phyloP scores from a whole-genome alignment of 2,888 invertebrate genomes.

The Drosophila subquinaria region DNA sequence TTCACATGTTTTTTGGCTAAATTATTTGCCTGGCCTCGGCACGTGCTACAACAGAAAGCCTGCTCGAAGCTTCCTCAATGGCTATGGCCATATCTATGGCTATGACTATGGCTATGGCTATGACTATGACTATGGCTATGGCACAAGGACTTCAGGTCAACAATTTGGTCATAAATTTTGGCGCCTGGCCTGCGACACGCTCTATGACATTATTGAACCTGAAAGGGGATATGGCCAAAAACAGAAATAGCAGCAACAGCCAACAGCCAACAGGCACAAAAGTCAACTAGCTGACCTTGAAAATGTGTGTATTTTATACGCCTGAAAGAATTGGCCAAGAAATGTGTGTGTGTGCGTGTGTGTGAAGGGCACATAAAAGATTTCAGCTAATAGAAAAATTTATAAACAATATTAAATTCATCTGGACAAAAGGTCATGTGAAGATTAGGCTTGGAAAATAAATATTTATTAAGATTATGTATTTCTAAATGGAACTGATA shows the following conservation, averaged over 20 bases:
- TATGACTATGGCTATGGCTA: constrained; percentile 39
- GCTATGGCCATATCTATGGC: constrained; percentile 21
- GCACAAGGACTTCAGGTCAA: constrained; percentile 66
- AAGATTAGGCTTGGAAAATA: not conserved
- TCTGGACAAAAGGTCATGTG: not conserved
- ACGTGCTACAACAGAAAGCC: constrained; percentile 57
- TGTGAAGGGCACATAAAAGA: constrained; percentile 11
- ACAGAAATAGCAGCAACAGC: constrained; percentile 46
- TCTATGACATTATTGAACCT: constrained; percentile 78
- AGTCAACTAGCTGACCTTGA: constrained; percentile 68
- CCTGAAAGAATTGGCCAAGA: not conserved
- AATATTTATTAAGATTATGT: not conserved
- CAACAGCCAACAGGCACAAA: constrained; percentile 45
- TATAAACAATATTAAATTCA: constrained; percentile 1
- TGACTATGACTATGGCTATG: constrained; percentile 33
- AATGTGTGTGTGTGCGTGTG: constrained; percentile 1
- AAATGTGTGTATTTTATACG: constrained; percentile 30
- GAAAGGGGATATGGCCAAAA: constrained; percentile 66
- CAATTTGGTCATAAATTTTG: constrained; percentile 74
- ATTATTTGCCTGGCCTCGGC: constrained; percentile 69
- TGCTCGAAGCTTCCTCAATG: constrained; percentile 41
- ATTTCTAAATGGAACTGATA: too few species aligned
- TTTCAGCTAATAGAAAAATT: constrained; percentile 18
- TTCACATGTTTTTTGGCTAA: constrained; percentile 77
- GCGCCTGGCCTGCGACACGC: constrained; percentile 76